phyloP scores from a whole-genome alignment of 2,113 vertebrate species.

The Syrrhaptes paradoxus region DNA sequence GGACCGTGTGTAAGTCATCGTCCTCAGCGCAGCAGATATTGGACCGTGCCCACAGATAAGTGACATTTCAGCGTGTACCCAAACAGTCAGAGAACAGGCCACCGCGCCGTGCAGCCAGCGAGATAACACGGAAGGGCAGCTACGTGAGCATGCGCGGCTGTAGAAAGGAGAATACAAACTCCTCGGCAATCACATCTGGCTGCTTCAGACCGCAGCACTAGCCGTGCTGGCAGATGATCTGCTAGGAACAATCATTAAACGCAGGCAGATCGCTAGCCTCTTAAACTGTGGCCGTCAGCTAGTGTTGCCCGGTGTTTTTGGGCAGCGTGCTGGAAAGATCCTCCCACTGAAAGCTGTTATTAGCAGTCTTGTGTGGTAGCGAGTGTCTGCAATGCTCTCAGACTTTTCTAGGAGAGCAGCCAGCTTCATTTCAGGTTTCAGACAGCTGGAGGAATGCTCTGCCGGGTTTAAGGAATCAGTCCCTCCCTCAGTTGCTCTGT shows the following conservation, averaged over 20 bases:
- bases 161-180: accelerated
- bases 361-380: not conserved
- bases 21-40: not conserved
- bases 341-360: not conserved
- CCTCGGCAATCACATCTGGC: not conserved
- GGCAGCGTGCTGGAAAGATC: not conserved
- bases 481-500: not conserved
- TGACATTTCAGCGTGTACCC: not conserved
- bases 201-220: not conserved
- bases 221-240: not conserved
- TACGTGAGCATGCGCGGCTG: not conserved
- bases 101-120: not conserved
- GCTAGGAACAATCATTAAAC: not conserved
- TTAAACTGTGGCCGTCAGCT: not conserved
- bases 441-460: not conserved
- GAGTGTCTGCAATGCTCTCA: not conserved
- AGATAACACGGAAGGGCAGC: not conserved
- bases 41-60: not conserved
- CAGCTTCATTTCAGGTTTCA: not conserved
- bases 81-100: not conserved
- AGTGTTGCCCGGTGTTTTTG: not conserved
- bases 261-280: not conserved
- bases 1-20: accelerated
- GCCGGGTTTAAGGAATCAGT: not conserved
- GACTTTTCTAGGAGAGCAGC: not conserved